Conservation (phyloP, 2,113 vertebrate species). For the Myotis brandtii region DNA sequence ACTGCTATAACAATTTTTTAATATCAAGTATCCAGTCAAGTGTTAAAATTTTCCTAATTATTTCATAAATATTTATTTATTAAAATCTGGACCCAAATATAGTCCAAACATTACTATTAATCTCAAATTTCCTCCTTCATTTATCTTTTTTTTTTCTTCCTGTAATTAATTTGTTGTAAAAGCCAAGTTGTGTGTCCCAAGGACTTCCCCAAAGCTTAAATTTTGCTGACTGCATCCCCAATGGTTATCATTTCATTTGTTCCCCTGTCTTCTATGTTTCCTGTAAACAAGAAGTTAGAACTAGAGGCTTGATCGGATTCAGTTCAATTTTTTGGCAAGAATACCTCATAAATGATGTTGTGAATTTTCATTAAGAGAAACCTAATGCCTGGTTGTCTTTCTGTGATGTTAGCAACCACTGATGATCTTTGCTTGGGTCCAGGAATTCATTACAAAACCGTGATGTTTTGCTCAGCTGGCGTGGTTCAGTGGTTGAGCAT, state of each 20-base stretch:
- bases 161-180: not conserved
- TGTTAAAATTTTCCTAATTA: slow-evolving; percentile 40
- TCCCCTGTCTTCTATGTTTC: slow-evolving; percentile 14
- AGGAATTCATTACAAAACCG: slow-evolving; percentile 49
- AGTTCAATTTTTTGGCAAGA: not conserved
- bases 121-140: not conserved
- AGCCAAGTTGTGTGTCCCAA: not conserved
- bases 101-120: slow-evolving; percentile 15
- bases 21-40: slow-evolving; percentile 42
- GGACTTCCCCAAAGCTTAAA: not conserved
- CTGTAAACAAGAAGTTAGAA: not conserved
- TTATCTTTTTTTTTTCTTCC: not conserved
- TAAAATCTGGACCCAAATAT: slow-evolving; percentile 45
- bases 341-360: not conserved
- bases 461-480: not conserved
- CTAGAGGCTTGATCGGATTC: not conserved
- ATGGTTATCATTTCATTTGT: not conserved
- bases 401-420: not conserved
- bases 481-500: no score
- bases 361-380: slow-evolving; percentile 51
- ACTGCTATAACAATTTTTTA: slow-evolving; percentile 25
- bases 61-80: slow-evolving; percentile 18
- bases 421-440: slow-evolving; percentile 21
- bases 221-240: not conserved
- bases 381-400: not conserved